phyloP scores from a whole-genome alignment of 2,888 invertebrate genomes.

The Junonia oenone region DNA sequence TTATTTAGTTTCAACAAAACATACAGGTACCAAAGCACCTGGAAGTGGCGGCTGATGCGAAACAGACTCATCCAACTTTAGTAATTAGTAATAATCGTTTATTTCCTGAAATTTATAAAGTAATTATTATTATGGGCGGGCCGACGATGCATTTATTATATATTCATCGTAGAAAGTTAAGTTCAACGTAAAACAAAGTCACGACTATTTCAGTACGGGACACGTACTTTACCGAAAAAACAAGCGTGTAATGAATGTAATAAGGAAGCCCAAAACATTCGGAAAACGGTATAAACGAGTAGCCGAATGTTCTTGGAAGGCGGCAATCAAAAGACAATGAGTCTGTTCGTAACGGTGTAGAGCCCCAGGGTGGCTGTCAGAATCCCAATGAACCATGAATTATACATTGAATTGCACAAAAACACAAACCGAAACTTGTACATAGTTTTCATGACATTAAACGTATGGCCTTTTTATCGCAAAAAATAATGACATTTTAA shows the following conservation, averaged over 20 bases:
- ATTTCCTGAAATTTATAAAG: neutral
- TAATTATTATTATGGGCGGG: neutral
- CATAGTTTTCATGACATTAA: neutral
- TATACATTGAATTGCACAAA: conserved; percentile 53
- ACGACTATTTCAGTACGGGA: conserved; percentile 25
- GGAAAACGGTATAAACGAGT: conserved; percentile 72
- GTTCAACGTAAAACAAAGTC: conserved; percentile 15
- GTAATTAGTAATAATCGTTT: neutral
- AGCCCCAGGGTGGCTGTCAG: conserved; percentile 42
- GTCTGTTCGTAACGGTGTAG: conserved; percentile 58
- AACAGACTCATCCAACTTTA: conserved; percentile 29
- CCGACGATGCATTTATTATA: neutral
- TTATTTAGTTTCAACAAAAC: conserved; percentile 25
- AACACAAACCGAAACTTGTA: conserved; percentile 20
- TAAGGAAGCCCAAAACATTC: conserved; percentile 56
- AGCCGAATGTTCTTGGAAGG: conserved; percentile 65
- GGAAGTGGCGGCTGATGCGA: conserved; percentile 28
- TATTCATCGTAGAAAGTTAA: neutral
- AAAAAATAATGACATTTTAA: too few relatives aligned
- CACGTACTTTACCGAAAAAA: conserved; percentile 49
- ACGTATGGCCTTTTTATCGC: neutral
- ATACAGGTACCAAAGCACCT: conserved; percentile 37
- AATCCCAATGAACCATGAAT: conserved; percentile 43
- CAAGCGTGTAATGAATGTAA: conserved; percentile 62
- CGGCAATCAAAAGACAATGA: conserved; percentile 71